These are phyloP conservation scores for Corythornis madagascariensis DNA, from an alignment of 2,113 vertebrate genomes.

Conservation along the genomic window DNA sequence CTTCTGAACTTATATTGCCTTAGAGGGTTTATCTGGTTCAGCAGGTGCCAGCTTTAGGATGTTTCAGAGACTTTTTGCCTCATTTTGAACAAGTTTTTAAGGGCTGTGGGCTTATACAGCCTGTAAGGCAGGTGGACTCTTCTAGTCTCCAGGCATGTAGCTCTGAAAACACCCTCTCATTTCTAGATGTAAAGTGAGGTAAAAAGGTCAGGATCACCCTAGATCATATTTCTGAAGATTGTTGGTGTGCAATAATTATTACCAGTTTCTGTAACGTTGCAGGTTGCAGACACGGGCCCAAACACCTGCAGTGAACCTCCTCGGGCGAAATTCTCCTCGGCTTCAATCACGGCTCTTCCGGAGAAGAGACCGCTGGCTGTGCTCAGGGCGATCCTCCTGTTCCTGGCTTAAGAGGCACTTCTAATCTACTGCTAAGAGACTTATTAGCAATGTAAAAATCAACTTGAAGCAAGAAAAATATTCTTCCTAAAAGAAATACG, in stretches of 20 bases:
- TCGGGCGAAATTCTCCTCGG: background rate
- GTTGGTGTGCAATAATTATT: background rate
- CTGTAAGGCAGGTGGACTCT: background rate
- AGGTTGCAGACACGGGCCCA: background rate
- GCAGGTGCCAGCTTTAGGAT: background rate
- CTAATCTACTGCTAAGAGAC: conserved; percentile 30
- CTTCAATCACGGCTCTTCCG: background rate
- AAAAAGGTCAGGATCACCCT: background rate
- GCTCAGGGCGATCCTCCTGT: background rate
- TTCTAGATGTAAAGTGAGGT: background rate
- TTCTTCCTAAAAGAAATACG: background rate
- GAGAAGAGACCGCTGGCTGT: conserved; percentile 17
- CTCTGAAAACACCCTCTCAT: background rate
- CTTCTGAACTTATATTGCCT: background rate
- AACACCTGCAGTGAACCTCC: conserved; percentile 34
- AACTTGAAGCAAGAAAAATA: background rate
- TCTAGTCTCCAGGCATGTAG: background rate
- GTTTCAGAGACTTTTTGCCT: background rate
- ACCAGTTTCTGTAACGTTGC: background rate
- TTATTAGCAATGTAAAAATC: conserved; percentile 54
- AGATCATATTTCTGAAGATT: background rate
- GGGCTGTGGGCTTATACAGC: rapidly evolving
- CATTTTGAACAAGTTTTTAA: background rate
- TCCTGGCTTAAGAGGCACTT: conserved; percentile 34
- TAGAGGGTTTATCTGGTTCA: background rate